Evolutionary conservation across 2,797 vertebrate species (phyloP).

Genomic region (Cuculus canorus): DNA sequence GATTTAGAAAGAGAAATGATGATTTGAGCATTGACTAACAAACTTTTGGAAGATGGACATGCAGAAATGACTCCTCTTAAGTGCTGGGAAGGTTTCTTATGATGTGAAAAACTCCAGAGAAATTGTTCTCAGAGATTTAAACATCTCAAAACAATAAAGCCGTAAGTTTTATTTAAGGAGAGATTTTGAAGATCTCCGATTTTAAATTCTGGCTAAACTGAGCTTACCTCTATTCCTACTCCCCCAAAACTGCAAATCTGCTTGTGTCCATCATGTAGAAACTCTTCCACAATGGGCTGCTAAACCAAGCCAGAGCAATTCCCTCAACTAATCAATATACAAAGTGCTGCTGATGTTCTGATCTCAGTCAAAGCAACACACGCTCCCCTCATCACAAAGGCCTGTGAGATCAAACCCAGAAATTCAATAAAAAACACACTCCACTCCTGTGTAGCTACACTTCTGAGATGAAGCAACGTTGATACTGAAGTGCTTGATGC

Average conservation of each 20-base stretch:
- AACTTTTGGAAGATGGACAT: background rate
- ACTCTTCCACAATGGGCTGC: background rate
- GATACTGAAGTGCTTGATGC: background rate
- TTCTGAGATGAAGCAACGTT: background rate
- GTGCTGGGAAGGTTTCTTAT: background rate
- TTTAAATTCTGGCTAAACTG: background rate
- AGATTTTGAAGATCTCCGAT: background rate
- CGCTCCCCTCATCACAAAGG: background rate
- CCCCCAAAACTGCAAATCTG: background rate
- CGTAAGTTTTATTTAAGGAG: background rate
- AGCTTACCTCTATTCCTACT: background rate
- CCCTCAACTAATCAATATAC: slow-evolving; percentile 44
- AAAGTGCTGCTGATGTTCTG: slow-evolving; percentile 35
- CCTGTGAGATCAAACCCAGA: slow-evolving; percentile 24
- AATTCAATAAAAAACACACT: background rate
- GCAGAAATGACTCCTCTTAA: background rate
- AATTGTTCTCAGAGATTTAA: background rate
- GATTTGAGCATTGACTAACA: background rate
- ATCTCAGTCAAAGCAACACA: slow-evolving; percentile 33
- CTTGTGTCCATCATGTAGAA: background rate
- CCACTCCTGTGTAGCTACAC: background rate
- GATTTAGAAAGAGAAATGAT: background rate
- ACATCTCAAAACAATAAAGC: background rate
- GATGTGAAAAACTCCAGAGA: background rate
- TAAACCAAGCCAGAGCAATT: background rate